phyloP scores from a whole-genome alignment of 2,797 vertebrate species.

The Kryptolebias ocellatus region DNA sequence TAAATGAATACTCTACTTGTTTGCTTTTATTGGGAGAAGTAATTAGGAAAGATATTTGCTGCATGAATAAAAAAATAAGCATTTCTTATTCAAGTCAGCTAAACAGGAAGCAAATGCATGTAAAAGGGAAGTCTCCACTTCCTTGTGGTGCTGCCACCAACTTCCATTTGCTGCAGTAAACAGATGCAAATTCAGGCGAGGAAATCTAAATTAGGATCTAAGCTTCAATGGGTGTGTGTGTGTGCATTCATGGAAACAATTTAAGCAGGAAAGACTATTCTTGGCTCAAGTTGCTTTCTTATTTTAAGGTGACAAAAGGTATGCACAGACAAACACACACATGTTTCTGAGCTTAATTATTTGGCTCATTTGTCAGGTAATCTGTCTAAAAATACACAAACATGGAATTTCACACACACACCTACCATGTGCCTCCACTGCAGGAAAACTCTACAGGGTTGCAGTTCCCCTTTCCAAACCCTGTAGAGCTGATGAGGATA shows the following conservation, averaged over 20 bases:
- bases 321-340: slow-evolving; percentile 32
- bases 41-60: slow-evolving; percentile 57
- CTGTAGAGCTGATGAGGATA: slow-evolving; percentile 38
- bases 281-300: slow-evolving; percentile 27
- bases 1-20: slow-evolving; percentile 74
- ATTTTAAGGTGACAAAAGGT: slow-evolving; percentile 41
- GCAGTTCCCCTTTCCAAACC: slow-evolving; percentile 15
- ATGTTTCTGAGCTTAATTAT: slow-evolving; percentile 17
- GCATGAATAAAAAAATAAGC: slow-evolving; percentile 26
- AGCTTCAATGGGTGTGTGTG: slow-evolving; percentile 6
- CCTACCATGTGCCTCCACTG: slow-evolving; percentile 18
- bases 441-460: slow-evolving; percentile 20
- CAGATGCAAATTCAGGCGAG: slow-evolving; percentile 45
- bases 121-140: slow-evolving; percentile 41
- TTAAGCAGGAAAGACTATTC: slow-evolving; percentile 48
- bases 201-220: slow-evolving; percentile 49
- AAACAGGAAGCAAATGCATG: slow-evolving; percentile 45
- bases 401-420: background rate
- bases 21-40: slow-evolving; percentile 58
- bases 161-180: slow-evolving; percentile 49
- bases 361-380: slow-evolving; percentile 8
- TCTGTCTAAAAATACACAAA: slow-evolving; percentile 25
- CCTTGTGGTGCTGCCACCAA: slow-evolving; percentile 24
- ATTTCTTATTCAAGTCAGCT: slow-evolving; percentile 45
- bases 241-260: slow-evolving; percentile 9